phyloP scores from a whole-genome alignment of 2,797 vertebrate genomes.

The Salmo trutta region DNA sequence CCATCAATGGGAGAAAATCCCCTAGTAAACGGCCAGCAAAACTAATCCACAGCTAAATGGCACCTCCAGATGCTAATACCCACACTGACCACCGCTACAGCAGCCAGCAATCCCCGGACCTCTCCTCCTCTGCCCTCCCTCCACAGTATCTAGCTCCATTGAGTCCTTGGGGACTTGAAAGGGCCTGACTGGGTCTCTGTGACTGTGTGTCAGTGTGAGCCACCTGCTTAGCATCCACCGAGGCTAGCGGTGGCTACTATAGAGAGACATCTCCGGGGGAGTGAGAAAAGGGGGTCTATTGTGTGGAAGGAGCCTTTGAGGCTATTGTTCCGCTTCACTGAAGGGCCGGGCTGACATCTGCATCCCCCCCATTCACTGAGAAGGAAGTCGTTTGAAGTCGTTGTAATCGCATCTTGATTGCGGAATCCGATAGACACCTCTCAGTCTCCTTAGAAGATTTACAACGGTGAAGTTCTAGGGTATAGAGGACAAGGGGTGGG shows the following conservation, averaged over 20 bases:
- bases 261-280: constrained; percentile 74
- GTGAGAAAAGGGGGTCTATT: constrained; percentile 72
- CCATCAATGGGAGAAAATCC: constrained; percentile 60
- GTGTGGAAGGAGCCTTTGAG: constrained; percentile 75
- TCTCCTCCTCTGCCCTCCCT: constrained; percentile 52
- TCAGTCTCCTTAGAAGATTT: constrained; percentile 60
- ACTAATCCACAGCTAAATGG: constrained; percentile 79
- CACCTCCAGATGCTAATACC: constrained; percentile 74
- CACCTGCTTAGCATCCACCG: constrained; percentile 79
- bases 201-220: constrained; percentile 65
- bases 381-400: constrained; percentile 59
- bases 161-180: constrained; percentile 74
- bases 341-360: constrained; percentile 77
- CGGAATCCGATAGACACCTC: constrained; percentile 40
- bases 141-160: constrained; percentile 50
- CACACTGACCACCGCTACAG: constrained; percentile 72
- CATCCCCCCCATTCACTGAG: constrained; percentile 68
- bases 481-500: constrained; percentile 40
- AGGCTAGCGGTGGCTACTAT: constrained; percentile 68
- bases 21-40: constrained; percentile 69
- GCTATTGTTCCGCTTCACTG: constrained; percentile 73
- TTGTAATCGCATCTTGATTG: constrained; percentile 72
- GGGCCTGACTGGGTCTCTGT: constrained; percentile 31
- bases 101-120: constrained; percentile 44
- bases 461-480: constrained; percentile 53